Base-by-base conservation (phyloP, 2,888 invertebrate species). In the Drosophila neotestacea region DNA sequence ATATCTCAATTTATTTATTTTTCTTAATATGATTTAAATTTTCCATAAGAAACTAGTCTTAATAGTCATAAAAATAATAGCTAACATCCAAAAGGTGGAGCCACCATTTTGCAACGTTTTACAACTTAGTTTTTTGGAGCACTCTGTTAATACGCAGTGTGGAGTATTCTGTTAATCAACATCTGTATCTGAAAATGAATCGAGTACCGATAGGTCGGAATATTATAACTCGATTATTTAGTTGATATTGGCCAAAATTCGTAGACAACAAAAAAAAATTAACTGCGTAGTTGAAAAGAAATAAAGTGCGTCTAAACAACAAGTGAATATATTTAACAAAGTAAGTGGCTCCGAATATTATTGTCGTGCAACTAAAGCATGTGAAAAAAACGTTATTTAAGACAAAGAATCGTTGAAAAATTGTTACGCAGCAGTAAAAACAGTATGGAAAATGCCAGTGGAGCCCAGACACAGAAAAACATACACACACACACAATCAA, bases 371-470 rank as follows among this genome's bases (percentile, higher is more conserved):
- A 47, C 16, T 36, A n/a, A 6, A 3, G 0, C 38, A 30, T 39
- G 7, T 32, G 6, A 32, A 32, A 32, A 10, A 4, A 59, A 61
- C 51, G 13, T 4, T 30, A 10, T n/a, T 34, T 4, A n/a, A 38
- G 30, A 48, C 41, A 51, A 63, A 55, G 22, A 38, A 27, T 30
- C 27, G 4, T 1, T 44, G 36, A 50, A 73, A 81, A 54, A 38
- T 59, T 85, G 83, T 83, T 83, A 85, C 86, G 82, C 81, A 86
- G 85, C 79, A 68, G 47, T 51, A 72, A 85, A 70, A 75, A 78
- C 47, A 62, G 56, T 67, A 72, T 79, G 70, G 79, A 86, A 84
- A 80, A 85, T 78, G 83, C 76, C 76, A 85, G 62, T 78, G 83
- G 70, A 83, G 79, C 78, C 65, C 68, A 59, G 74, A 67, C 71